Base-by-base conservation (phyloP, 2,888 invertebrate species). In the Cryptosula pallasiana region DNA sequence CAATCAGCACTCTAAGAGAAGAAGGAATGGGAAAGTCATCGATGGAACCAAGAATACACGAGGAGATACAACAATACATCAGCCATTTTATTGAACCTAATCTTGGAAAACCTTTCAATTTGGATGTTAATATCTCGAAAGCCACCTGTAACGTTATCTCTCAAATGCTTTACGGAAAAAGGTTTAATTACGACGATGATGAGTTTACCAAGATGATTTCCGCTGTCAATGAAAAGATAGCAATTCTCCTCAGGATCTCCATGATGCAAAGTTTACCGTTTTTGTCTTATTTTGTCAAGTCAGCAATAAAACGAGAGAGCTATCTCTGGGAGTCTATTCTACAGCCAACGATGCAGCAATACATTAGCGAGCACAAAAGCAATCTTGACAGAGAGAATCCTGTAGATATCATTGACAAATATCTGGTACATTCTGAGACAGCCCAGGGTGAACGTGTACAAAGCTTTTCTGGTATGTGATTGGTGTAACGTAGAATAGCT, bases 401-500 rank as follows among this genome's bases (percentile, higher is more conserved):
- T 9, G 9, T 20, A 36, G 45, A 70, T 32, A 54, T 70, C 5
- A 36, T 70, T 9, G 70, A 70, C 32, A 54, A 25, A 29, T 70
- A 9, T 32, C 70, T 70, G 2, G 5, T 45, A 25, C 45, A 70
- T 5, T 27, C 63, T 20, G 20, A 13, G 9, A 13, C 45, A 5
- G 45, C 45, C 9, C 5, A 45, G 20, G 45, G 20, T 13, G 45
- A 45, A 13, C 5, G 3, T 2, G n/a, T 29, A 3, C 9, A 25
- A 25, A 32, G 63, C 63, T 63, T 63, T 63, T 63, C 63, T 25
- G 63, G 63, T 63, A n/a, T n/a, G n/a, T n/a, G n/a, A n/a, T n/a
- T n/a, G n/a, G n/a, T n/a, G n/a, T n/a, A n/a, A n/a, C n/a, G n/a
- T n/a, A n/a, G n/a, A n/a, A n/a, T n/a, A n/a, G n/a, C n/a, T n/a